Conservation (phyloP, 2,888 invertebrate genomes). For the Drosophila mettleri region DNA sequence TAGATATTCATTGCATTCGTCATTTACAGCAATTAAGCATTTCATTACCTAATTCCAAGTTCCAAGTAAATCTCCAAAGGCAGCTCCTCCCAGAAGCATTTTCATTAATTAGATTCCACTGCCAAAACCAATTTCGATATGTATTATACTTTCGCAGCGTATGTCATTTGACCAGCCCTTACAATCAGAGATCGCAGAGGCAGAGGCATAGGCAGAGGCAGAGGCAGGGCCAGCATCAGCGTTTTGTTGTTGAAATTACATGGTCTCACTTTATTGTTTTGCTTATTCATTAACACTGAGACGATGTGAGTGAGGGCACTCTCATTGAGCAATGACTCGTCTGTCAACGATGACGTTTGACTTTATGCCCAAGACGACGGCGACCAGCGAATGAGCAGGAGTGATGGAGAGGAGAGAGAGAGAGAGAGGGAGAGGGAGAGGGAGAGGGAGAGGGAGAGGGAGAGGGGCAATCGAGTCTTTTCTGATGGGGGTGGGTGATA, state of each 20-base stretch:
- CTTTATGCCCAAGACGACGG: slow-evolving; percentile 47
- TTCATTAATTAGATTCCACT: slow-evolving; percentile 48
- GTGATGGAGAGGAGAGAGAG: background rate
- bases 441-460: background rate
- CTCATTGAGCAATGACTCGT: slow-evolving; percentile 68
- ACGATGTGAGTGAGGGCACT: slow-evolving; percentile 28
- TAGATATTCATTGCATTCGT: background rate
- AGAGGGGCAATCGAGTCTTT: background rate
- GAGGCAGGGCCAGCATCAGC: slow-evolving; percentile 30
- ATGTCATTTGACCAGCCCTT: slow-evolving; percentile 40
- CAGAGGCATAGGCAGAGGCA: slow-evolving; percentile 33
- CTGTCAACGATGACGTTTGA: slow-evolving; percentile 72
- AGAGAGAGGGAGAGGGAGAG: background rate
- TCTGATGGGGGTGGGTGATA: slow-evolving; percentile 67
- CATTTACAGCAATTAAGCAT: slow-evolving; percentile 15
- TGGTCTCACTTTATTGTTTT: slow-evolving; percentile 52
- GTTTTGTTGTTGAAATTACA: slow-evolving; percentile 60
- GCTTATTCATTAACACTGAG: slow-evolving; percentile 65
- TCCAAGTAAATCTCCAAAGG: slow-evolving; percentile 1
- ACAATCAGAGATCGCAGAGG: slow-evolving; percentile 51
- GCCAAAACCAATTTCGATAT: slow-evolving; percentile 16
- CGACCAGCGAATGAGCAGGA: background rate
- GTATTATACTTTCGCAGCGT: slow-evolving; percentile 18
- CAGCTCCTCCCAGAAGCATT: slow-evolving; percentile 5
- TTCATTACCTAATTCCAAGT: background rate